These are phyloP conservation scores for Neoitamus cyanurus DNA, from an alignment of 2,888 invertebrate genomes.

Conservation along the genomic window DNA sequence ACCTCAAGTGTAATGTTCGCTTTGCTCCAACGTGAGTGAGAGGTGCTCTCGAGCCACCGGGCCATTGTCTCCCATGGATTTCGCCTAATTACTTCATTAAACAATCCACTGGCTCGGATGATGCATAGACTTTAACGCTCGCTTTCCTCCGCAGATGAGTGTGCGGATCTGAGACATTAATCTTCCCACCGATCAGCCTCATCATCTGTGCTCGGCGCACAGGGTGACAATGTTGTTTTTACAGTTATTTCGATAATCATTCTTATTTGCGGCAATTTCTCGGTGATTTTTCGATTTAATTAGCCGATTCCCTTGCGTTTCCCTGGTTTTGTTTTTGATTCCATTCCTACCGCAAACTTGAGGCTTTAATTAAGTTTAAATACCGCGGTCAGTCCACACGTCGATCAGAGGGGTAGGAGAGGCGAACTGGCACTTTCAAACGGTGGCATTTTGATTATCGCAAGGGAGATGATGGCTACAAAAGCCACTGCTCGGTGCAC, in stretches of 20 bases:
- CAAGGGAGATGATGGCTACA: background rate
- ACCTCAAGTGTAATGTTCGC: background rate
- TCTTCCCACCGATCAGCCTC: background rate
- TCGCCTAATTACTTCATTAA: constrained; percentile 12
- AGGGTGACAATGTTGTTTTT: background rate
- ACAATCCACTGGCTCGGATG: constrained; percentile 7
- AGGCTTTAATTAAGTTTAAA: background rate
- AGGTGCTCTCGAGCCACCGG: background rate
- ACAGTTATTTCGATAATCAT: background rate
- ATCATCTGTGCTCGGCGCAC: background rate
- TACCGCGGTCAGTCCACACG: background rate
- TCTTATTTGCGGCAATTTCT: background rate
- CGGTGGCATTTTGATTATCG: background rate
- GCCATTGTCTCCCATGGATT: background rate
- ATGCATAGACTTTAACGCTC: constrained; percentile 19
- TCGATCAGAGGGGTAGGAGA: background rate
- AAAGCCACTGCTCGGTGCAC: background rate
- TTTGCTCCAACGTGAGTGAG: background rate
- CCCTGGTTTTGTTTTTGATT: background rate
- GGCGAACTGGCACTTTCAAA: background rate
- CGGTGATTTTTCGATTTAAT: background rate
- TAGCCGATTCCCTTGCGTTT: background rate
- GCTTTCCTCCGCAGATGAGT: background rate
- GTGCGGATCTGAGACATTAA: background rate
- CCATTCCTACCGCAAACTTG: background rate